Base-by-base conservation (phyloP, 2,888 invertebrate species). In the Agrotis segetum region DNA sequence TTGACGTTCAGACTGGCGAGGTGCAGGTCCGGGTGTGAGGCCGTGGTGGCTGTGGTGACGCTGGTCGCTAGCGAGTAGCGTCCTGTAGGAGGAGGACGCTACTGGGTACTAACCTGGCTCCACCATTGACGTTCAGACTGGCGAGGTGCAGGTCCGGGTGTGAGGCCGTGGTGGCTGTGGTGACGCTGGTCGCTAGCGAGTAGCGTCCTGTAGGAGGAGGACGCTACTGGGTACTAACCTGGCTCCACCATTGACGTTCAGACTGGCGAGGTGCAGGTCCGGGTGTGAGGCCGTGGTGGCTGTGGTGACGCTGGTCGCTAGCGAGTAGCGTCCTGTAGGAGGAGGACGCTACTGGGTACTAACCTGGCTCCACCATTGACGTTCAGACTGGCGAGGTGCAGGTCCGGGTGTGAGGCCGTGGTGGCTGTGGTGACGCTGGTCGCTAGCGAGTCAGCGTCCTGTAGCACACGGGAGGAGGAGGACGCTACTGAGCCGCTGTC, bases 381-480 rank as follows among this genome's bases (percentile, higher is more conserved):
- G 0, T 63, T 70, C 0, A 88, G 88, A 2, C 88, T 85, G 3
- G 85, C 78, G 16, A 81, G 70, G n/a, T 88, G 85, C 56, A 98
- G 77, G 58, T 92, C 91, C 55, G 98, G 98, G 92, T 98, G 98
- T 92, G 98, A 98, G 84, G 97, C 97, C 85, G 98, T 98, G 65
- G 98, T 97, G 50, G 98, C 97, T 11, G 73, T 66, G 40, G 77
- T 98, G 84, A 97, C 97, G 85, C 98, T 97, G 60, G 98, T 97
- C 24, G 98, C 98, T 78, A 98, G 97, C 85, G 98, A 98, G 91
- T 98, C 98, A 0, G 98, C 98, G 93, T 98, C 98, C 74, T 97
- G 97, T 0, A 89, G 90, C 9, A 91, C 91, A 2, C 94, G 88
- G 0, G 95, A 95, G 9, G 94, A 95, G 24, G 96, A 97, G 5